Evolutionary conservation across 2,888 invertebrate species (phyloP), one percentile per base, ranked within the genome.

Genomic region (Drosophila lacicola): DNA sequence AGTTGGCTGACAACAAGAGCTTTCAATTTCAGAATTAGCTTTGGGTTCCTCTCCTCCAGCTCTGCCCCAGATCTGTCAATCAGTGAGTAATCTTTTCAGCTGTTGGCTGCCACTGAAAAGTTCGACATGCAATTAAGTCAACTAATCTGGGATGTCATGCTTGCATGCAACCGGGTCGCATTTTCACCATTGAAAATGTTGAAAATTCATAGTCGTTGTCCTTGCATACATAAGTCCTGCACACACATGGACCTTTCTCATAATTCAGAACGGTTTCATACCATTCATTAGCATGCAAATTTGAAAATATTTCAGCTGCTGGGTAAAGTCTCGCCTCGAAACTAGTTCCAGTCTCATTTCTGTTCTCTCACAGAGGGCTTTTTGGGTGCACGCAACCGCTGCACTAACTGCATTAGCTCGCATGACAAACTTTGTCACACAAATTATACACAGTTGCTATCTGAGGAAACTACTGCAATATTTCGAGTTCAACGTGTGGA

Each of bases 201-300:
- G 19, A 29, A 58, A 58, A 74, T 44, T 55, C 34, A 50, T 10
- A 17, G 41, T 21, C 19, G 21, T 2, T 13, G n/a, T 36, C 17
- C 42, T 49, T 13, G 41, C 70, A 57, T 14, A 39, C 39, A 71
- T 34, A 39, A 25, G 51, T 47, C 46, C 36, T 36, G 19, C 14
- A 57, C 11, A 9, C 63, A 50, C 50, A 63, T 25, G 25, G 41
- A 5, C 29, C 50, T 36, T 2, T 29, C 8, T 10, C 66, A 62
- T 63, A 70, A 67, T 66, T 74, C 69, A 54, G 69, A 60, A 67
- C 44, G 57, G 63, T 44, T 54, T 66, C 55, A 54, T 60, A 63
- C 80, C 74, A 86, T 82, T 83, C 83, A 80, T 75, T 83, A 80
- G 78, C 81, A 86, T 80, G 83, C 65, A 78, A 75, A 83, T 86